Conservation (phyloP, 2,797 vertebrate genomes). For the Sus cebifrons region DNA sequence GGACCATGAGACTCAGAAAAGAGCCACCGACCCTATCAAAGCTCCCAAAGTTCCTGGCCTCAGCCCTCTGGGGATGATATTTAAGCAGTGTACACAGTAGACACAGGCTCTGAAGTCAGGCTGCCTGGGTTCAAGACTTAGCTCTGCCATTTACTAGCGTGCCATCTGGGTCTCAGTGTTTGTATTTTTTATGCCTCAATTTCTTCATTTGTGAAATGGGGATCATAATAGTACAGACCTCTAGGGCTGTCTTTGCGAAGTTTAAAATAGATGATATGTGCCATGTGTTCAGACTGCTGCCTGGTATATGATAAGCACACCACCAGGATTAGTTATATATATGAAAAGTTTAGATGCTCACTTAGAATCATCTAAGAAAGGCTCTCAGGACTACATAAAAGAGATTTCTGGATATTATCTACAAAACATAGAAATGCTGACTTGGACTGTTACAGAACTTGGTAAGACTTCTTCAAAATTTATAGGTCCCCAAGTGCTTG, state of each 20-base stretch:
- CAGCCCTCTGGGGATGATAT: accelerated
- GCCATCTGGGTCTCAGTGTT: neutral
- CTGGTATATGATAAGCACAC: neutral
- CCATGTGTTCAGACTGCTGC: neutral
- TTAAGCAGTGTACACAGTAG: neutral
- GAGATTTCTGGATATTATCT: neutral
- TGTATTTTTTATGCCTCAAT: neutral
- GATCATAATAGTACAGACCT: neutral
- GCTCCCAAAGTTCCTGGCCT: neutral
- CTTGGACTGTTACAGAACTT: neutral
- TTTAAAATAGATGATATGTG: neutral
- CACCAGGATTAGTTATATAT: neutral
- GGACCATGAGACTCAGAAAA: neutral
- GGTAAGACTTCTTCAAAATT: neutral
- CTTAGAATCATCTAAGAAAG: constrained; percentile 47
- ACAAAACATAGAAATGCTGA: neutral
- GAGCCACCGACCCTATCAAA: neutral
- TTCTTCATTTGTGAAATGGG: neutral
- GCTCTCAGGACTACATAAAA: neutral
- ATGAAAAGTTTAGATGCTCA: neutral
- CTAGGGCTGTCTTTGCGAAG: neutral
- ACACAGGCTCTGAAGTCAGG: neutral
- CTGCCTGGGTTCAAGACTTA: neutral
- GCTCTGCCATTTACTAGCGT: neutral
- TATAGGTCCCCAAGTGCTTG: neutral